Percentiles rank a stretch among this genome's conserved stretches.
Conservation (phyloP, 2,888 invertebrate genomes). For the Sphaerophoria taeniata region DNA sequence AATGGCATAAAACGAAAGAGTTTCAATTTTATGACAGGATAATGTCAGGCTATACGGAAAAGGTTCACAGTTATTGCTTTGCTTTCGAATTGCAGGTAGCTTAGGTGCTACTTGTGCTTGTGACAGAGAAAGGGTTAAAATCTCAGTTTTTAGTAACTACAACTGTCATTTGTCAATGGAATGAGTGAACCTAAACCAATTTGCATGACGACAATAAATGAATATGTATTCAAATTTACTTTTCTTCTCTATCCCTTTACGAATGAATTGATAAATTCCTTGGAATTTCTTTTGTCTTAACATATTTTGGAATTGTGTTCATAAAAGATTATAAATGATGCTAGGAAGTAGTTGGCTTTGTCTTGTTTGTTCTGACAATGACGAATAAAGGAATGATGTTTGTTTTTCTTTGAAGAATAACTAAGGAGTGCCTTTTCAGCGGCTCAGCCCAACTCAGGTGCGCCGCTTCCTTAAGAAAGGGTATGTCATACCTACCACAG, state of each 20-base stretch:
- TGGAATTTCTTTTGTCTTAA: conserved; percentile 23
- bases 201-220: conserved; percentile 51
- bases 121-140: conserved; percentile 57
- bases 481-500: not conserved
- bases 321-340: conserved; percentile 45
- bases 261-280: conserved; percentile 5
- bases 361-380: conserved; percentile 3
- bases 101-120: not conserved
- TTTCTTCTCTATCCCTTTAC: conserved; percentile 18
- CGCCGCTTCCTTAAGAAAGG: conserved; percentile 19
- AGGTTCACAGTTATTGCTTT: conserved; percentile 52
- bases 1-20: conserved; percentile 57
- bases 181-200: conserved; percentile 57
- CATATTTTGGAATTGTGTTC: conserved; percentile 34
- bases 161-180: conserved; percentile 58
- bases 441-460: conserved; percentile 11
- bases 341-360: conserved; percentile 31
- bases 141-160: conserved; percentile 50
- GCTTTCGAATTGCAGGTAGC: conserved; percentile 51
- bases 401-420: conserved; percentile 61
- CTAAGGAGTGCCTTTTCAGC: conserved; percentile 16
- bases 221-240: conserved; percentile 45
- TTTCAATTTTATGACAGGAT: conserved; percentile 54
- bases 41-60: conserved; percentile 35
- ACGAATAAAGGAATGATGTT: conserved; percentile 33